Percentiles rank a stretch among this genome's conserved stretches.
Evolutionary conservation across 2,888 invertebrate genomes (phyloP).

Genomic region (Cataglyphis rosenhaueri): DNA sequence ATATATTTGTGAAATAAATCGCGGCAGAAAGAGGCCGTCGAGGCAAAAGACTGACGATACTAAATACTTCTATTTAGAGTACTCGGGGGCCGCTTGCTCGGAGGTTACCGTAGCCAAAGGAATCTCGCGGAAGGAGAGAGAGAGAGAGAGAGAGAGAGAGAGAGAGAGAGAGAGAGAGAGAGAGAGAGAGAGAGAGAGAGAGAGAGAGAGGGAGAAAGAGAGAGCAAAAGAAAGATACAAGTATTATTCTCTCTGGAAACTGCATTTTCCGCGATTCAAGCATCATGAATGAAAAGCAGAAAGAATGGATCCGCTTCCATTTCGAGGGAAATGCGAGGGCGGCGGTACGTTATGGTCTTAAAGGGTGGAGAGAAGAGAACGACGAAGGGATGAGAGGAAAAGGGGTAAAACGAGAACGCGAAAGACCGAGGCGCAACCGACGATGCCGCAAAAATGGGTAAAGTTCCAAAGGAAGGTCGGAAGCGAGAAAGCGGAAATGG

Average conservation of each 20-base stretch:
- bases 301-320: slow-evolving; percentile 52
- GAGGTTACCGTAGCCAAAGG: slow-evolving; percentile 35
- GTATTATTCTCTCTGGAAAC: slow-evolving; percentile 52
- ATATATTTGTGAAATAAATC: slow-evolving; percentile 47
- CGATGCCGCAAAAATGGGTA: slow-evolving; percentile 51
- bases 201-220: neutral
- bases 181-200: neutral
- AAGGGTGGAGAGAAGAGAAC: neutral
- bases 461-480: slow-evolving; percentile 29
- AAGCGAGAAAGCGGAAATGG: slow-evolving; percentile 54
- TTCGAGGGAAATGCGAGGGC: slow-evolving; percentile 40
- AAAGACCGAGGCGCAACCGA: slow-evolving; percentile 29
- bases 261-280: slow-evolving; percentile 53
- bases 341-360: slow-evolving; percentile 44
- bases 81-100: slow-evolving; percentile 1
- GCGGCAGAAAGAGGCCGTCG: slow-evolving; percentile 1
- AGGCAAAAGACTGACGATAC: slow-evolving; percentile 44
- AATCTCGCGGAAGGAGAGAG: slow-evolving; percentile 8
- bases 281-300: slow-evolving; percentile 48
- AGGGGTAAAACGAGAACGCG: slow-evolving; percentile 5
- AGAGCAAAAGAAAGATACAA: slow-evolving; percentile 20
- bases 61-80: slow-evolving; percentile 48
- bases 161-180: neutral
- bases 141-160: neutral
- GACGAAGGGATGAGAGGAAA: neutral